A percentile compares a stretch with the other conserved stretches of the same genome.
phyloP scores from a whole-genome alignment of 2,888 invertebrate species.

The Nomada fabriciana region DNA sequence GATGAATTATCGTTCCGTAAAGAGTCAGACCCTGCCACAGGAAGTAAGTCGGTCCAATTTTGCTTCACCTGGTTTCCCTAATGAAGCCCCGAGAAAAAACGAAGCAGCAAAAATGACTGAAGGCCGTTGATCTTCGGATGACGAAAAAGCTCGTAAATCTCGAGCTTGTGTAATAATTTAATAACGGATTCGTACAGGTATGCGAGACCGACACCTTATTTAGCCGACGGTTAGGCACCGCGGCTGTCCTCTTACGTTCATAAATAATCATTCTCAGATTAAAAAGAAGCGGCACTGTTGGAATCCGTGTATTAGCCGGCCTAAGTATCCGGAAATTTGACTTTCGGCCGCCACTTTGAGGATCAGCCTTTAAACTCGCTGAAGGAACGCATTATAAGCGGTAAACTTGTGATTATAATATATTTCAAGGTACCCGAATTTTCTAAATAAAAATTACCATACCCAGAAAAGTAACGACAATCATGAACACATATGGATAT shows the following conservation, averaged over 20 bases:
- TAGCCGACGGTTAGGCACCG: slow-evolving; percentile 68
- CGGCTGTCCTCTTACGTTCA: slow-evolving; percentile 76
- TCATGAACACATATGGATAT: too few relatives aligned
- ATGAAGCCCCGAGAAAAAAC: slow-evolving; percentile 60
- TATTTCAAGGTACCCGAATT: too few relatives aligned
- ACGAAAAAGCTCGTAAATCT: slow-evolving; percentile 80
- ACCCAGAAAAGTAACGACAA: too few relatives aligned
- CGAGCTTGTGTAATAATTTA: slow-evolving; percentile 79
- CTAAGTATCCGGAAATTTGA: slow-evolving; percentile 63
- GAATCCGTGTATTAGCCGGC: slow-evolving; percentile 54
- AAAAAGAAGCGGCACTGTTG: slow-evolving; percentile 66
- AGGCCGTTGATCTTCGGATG: slow-evolving; percentile 68
- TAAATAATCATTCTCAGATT: slow-evolving; percentile 81
- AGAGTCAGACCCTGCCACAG: slow-evolving; percentile 10
- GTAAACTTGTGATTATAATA: slow-evolving; percentile 7
- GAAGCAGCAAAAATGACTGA: slow-evolving; percentile 16
- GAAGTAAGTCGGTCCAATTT: slow-evolving; percentile 57
- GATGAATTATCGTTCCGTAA: slow-evolving; percentile 39
- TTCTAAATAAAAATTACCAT: too few relatives aligned
- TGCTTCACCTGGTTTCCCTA: slow-evolving; percentile 53
- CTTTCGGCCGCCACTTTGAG: not conserved
- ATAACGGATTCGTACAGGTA: slow-evolving; percentile 74
- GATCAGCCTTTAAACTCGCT: slow-evolving; percentile 6
- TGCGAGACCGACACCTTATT: slow-evolving; percentile 69
- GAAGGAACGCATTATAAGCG: slow-evolving; percentile 36